Evolutionary conservation across 2,797 vertebrate species (phyloP).

Genomic region (Iguana delicatissima): DNA sequence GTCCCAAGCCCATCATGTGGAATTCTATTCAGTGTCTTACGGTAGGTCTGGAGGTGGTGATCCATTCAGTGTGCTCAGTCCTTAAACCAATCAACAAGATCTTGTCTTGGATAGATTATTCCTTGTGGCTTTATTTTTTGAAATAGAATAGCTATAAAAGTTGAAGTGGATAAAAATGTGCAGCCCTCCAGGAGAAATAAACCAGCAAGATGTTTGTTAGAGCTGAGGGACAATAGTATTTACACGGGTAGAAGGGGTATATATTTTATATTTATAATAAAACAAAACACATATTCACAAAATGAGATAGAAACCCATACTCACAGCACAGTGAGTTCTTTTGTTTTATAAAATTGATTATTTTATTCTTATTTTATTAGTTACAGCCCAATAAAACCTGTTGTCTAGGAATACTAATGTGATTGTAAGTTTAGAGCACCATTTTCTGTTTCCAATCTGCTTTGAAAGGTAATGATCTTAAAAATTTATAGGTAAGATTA

Average conservation of each 20-base stretch:
- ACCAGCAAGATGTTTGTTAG: background rate
- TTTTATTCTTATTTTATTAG: slow-evolving; percentile 29
- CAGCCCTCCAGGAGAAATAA: background rate
- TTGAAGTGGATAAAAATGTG: background rate
- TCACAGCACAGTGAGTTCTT: background rate
- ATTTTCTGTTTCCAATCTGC: slow-evolving; percentile 14
- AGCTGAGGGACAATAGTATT: background rate
- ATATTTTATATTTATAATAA: background rate
- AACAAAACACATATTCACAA: background rate
- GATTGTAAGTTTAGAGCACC: slow-evolving; percentile 9
- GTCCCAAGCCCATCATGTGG: background rate
- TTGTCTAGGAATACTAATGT: background rate
- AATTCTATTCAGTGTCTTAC: background rate
- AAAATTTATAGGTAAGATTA: slow-evolving; percentile 37
- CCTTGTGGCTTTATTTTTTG: slow-evolving; percentile 7
- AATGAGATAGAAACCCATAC: background rate
- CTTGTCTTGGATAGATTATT: background rate
- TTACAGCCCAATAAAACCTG: background rate
- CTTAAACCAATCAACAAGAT: background rate
- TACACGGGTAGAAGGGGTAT: background rate
- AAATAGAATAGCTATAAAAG: background rate
- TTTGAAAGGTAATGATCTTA: slow-evolving; percentile 13
- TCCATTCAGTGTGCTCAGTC: background rate
- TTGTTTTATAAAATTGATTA: background rate
- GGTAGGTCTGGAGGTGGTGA: background rate